Percentiles rank a stretch among this genome's conserved stretches.
Conservation (phyloP, 2,113 vertebrate species). For the Sylvilagus bachmani region DNA sequence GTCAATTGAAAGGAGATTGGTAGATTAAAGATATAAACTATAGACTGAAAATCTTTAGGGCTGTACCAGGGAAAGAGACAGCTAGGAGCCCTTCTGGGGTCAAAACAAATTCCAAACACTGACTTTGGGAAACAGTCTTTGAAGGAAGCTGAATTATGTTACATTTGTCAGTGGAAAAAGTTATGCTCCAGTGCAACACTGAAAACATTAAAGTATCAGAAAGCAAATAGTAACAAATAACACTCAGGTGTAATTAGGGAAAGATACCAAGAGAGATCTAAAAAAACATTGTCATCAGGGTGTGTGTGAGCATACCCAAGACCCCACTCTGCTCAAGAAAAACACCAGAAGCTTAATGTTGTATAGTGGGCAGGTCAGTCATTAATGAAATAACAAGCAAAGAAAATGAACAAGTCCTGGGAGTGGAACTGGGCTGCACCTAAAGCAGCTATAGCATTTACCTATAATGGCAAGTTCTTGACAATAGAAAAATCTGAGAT, state of each 20-base stretch:
- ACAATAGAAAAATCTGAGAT: not conserved
- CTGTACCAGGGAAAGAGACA: not conserved
- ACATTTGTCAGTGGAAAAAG: not conserved
- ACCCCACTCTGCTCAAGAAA: not conserved
- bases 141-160: not conserved
- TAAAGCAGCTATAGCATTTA: not conserved
- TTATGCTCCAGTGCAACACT: not conserved
- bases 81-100: not conserved
- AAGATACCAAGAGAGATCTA: not conserved
- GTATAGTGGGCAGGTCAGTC: not conserved
- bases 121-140: not conserved
- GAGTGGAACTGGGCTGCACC: not conserved
- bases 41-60: not conserved
- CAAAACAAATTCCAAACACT: not conserved
- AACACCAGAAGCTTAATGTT: not conserved
- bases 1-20: not conserved
- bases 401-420: not conserved
- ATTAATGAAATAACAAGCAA: not conserved
- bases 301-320: not conserved
- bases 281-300: not conserved
- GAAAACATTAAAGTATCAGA: not conserved
- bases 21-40: not conserved
- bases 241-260: not conserved
- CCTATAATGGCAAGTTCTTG: not conserved
- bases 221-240: not conserved